Evolutionary conservation across 2,113 vertebrate species (phyloP).

Genomic region (Pandion haliaetus): DNA sequence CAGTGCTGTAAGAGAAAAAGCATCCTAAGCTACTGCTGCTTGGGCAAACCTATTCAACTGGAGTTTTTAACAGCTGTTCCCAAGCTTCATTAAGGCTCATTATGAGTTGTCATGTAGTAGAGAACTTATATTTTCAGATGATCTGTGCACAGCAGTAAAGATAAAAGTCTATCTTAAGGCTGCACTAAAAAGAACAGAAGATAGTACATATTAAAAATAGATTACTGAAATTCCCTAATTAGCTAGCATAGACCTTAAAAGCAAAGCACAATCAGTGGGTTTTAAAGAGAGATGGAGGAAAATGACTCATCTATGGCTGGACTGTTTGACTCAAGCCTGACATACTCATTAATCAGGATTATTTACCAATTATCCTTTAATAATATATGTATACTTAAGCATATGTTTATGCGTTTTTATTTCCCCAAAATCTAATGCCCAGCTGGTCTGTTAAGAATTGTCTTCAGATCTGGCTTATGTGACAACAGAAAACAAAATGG

Average conservation of each 20-base stretch:
- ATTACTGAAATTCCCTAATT: slow-evolving; percentile 77
- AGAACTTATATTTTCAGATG: slow-evolving; percentile 78
- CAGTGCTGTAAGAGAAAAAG: slow-evolving; percentile 32
- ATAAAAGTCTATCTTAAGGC: slow-evolving; percentile 82
- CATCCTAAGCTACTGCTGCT: slow-evolving; percentile 60
- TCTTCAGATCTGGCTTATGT: not conserved
- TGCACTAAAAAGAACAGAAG: slow-evolving; percentile 80
- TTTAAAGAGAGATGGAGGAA: slow-evolving; percentile 56
- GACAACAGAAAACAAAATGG: not conserved
- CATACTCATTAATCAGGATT: not conserved
- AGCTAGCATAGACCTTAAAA: slow-evolving; percentile 69
- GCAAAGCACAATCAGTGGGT: slow-evolving; percentile 56
- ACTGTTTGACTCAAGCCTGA: slow-evolving; percentile 50
- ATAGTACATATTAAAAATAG: slow-evolving; percentile 80
- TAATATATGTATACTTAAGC: not conserved
- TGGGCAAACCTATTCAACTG: slow-evolving; percentile 70
- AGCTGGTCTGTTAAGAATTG: not conserved
- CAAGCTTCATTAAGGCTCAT: slow-evolving; percentile 82
- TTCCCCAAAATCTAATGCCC: not conserved
- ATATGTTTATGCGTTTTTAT: not conserved
- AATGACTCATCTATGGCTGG: slow-evolving; percentile 47
- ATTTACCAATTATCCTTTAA: slow-evolving; percentile 29
- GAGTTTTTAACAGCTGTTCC: slow-evolving; percentile 78
- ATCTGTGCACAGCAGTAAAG: slow-evolving; percentile 79
- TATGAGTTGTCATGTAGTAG: slow-evolving; percentile 79